Percentiles rank a stretch among this genome's conserved stretches.
These are phyloP conservation scores for Centropus unirufus DNA, from an alignment of 2,113 vertebrate species.

Conservation along the genomic window DNA sequence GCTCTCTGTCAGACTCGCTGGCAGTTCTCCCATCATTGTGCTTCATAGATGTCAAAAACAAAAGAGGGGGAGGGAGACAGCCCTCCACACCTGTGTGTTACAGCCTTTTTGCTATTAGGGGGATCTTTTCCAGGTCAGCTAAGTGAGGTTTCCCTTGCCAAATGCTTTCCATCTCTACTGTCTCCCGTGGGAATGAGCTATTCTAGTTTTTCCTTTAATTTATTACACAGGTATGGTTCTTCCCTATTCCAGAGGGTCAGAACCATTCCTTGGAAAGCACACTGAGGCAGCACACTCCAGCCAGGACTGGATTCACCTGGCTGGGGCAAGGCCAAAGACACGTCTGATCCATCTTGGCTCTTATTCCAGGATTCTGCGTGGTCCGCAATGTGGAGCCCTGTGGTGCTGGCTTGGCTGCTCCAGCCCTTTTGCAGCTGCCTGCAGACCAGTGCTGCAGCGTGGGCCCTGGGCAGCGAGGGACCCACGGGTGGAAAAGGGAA, in stretches of 20 bases:
- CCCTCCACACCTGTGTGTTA: not conserved
- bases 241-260: not conserved
- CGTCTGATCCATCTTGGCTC: not conserved
- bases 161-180: not conserved
- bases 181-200: not conserved
- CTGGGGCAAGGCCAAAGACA: not conserved
- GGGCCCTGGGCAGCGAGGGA: not conserved
- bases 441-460: not conserved
- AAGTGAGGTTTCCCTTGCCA: not conserved
- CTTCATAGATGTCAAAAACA: not conserved
- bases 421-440: not conserved
- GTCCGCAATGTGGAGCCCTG: not conserved
- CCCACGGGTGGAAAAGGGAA: not conserved
- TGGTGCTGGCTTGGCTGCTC: not conserved
- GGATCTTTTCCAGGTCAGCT: not conserved
- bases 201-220: not conserved
- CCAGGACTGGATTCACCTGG: not conserved
- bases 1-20: not conserved
- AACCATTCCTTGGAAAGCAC: not conserved
- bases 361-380: not conserved
- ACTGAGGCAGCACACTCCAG: not conserved
- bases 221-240: not conserved
- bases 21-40: not conserved
- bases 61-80: not conserved
- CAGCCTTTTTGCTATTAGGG: not conserved